Evolutionary conservation across 2,888 invertebrate genomes (phyloP), one percentile per base, ranked within the genome.

Genomic region (Adineta ricciae): DNA sequence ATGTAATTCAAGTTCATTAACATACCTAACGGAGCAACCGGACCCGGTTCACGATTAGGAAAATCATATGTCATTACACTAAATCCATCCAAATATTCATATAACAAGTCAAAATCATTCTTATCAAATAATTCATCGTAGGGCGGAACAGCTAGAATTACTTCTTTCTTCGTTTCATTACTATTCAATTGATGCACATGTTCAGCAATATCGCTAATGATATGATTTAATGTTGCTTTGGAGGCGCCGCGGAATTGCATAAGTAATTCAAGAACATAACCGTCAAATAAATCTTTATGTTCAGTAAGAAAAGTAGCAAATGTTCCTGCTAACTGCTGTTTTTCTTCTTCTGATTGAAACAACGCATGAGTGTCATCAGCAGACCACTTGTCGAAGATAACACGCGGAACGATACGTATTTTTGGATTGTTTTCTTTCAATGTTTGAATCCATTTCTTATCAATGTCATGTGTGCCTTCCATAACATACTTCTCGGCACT

Each of bases 61-160:
- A 84, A 84, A 90, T 97, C 97, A 89, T 97, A 97, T 0, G 96
- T 96, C 96, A 97, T 97, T n/a, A 97, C 92, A 52, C 96, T 96
- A 89, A 97, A 95, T 41, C 93, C 94, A 88, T 94, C 94, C 0
- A 97, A 93, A 89, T 93, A 92, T 9, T 94, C 93, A 86, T 94
- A 93, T 84, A 97, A 92, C 83, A 93, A 92, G 88, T 94, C 93
- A 90, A 95, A 95, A 87, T 96, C 94, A 87, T 93, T 92, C 85
- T 93, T 91, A 50, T 92, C 92, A 90, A 96, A 95, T 88, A 94
- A 92, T 88, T 94, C 93, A 11, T 89, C 84, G 87, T 93, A 93
- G 5, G 96, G 95, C 78, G 96, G 95, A 88, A 96, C 93, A 21
- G 95, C 95, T 88, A 96, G 90, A 89, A 96, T 93, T 49, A 89